phyloP scores from a whole-genome alignment of 1,140 invertebrate species.

The Drepana arcuata region DNA sequence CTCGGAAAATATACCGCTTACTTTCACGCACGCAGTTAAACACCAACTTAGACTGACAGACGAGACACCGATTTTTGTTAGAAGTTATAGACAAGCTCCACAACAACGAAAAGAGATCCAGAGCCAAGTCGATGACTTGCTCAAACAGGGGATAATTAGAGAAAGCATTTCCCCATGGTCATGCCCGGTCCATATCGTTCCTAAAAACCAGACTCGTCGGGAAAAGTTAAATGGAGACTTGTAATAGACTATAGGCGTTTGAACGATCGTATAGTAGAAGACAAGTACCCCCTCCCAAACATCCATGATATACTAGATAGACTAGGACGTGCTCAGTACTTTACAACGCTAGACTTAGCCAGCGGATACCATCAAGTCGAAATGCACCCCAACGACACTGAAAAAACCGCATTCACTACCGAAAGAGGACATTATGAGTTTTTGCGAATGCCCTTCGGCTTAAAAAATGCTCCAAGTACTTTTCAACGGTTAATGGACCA shows the following conservation, averaged over 20 bases:
- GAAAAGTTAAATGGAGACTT: slow-evolving; percentile 11
- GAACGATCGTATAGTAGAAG: slow-evolving; percentile 14
- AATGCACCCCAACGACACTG: slow-evolving; percentile 3
- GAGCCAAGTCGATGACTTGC: slow-evolving; percentile 1
- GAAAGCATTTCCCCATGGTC: slow-evolving; percentile 1
- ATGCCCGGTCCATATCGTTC: background rate
- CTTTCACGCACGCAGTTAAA: slow-evolving; percentile 14
- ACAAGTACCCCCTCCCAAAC: slow-evolving; percentile 7
- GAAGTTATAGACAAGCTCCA: slow-evolving; percentile 2
- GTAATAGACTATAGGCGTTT: slow-evolving; percentile 1
- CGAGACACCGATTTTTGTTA: slow-evolving; percentile 6
- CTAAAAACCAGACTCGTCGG: slow-evolving; percentile 12
- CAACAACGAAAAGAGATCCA: slow-evolving; percentile 1
- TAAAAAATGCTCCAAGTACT: slow-evolving; percentile 16
- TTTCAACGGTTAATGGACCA: no score
- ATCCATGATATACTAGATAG: slow-evolving; percentile 12
- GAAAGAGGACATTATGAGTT: slow-evolving; percentile 7
- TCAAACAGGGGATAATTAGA: slow-evolving; percentile 1
- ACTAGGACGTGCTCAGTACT: slow-evolving; percentile 12
- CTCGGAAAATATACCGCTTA: slow-evolving; percentile 16
- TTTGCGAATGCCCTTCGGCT: slow-evolving; percentile 12
- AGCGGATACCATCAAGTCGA: slow-evolving; percentile 19
- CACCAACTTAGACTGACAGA: slow-evolving; percentile 1
- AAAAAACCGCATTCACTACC: slow-evolving; percentile 10
- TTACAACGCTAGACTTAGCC: slow-evolving; percentile 10